Conservation (phyloP, 2,888 invertebrate species). For the Athalia circularis region DNA sequence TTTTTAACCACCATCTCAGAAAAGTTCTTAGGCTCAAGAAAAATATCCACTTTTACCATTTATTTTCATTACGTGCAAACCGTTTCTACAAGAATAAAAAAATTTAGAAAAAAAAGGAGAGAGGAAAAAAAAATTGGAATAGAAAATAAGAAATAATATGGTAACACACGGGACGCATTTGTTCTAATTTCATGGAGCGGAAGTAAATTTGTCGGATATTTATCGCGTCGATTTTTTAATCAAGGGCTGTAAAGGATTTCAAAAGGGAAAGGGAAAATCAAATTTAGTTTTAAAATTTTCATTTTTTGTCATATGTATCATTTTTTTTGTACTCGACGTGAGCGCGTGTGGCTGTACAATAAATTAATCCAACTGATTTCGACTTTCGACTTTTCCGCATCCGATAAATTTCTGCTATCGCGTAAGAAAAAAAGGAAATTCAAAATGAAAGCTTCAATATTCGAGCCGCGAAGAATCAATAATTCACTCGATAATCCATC, state of each 20-base stretch:
- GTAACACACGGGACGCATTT: background rate
- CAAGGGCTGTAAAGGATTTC: too few relatives aligned
- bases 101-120: background rate
- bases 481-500: background rate
- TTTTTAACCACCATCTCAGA: background rate
- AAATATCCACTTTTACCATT: background rate
- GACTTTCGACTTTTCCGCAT: background rate
- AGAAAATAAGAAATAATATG: background rate
- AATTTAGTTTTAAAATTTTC: too few relatives aligned
- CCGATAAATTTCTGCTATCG: background rate
- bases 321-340: too few relatives aligned
- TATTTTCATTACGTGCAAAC: conserved; percentile 5
- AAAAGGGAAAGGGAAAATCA: too few relatives aligned
- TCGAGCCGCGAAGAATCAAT: background rate
- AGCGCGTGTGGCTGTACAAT: too few relatives aligned
- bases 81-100: too few relatives aligned
- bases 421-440: background rate
- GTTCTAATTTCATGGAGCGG: conserved; percentile 11
- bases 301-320: too few relatives aligned
- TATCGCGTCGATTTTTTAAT: background rate
- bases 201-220: background rate
- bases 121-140: background rate
- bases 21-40: background rate
- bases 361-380: too few relatives aligned
- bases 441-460: background rate